Base-by-base conservation (phyloP, 2,113 vertebrate genomes). In the Stigmatopora argus region DNA sequence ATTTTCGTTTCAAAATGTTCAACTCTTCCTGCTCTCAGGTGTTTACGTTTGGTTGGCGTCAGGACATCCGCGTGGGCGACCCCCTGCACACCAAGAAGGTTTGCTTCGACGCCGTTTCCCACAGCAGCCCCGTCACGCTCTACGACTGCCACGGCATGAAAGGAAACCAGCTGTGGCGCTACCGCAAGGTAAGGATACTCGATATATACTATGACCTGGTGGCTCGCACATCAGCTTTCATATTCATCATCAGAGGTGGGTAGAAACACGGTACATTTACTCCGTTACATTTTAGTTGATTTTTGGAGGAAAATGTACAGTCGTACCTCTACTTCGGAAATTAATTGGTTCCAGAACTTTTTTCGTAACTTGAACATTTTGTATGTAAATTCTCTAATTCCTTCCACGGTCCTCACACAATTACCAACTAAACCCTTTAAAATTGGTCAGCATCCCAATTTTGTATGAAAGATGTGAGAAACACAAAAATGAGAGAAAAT, bases 101-200 rank as follows among this genome's bases (percentile, higher is more conserved):
- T 26, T 99, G 97, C 78, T 94, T 98, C 0, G 96, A 99, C 5
- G 94, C 97, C 51, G 68, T 98, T 64, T 98, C 96, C 13, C 92
- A 93, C 84, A 95, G 83, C 86, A 98, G 96, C 81, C 93, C 93
- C 0, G 92, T 98, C 65, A 98, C 95, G 0, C 92, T 99, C 65
- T 99, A 95, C 7, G 95, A 98, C 85, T 99, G 97, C 35, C 97
- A 99, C 52, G 92, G 96, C 79, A 98, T 98, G 96, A 97, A 91
- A 84, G 97, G 97, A 1, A 99, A 99, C 90, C 97, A 99, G 91
- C 92, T 97, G 62, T 99, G 97, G 97, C 91, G 90, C 82, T 99
- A 98, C 83, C 86, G 92, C 47, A 91, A 92, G 91, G 96, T 98
- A 85, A 0, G 1, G 1, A 26, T 31, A 18, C n/a, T 56, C 46